phyloP scores from a whole-genome alignment of 2,888 invertebrate genomes.

The Drosophila merina region DNA sequence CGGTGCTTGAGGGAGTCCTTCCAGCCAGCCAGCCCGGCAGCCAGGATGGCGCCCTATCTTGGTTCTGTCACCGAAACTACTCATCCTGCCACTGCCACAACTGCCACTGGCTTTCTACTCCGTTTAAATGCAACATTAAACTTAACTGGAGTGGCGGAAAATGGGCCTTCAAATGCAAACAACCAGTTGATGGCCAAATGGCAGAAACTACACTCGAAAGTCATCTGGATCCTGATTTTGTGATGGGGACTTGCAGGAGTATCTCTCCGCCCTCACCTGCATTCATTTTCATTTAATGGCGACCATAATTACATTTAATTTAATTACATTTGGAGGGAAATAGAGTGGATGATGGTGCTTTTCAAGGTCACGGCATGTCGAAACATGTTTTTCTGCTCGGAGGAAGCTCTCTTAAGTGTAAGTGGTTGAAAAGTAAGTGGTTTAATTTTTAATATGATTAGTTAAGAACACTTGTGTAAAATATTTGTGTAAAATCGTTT shows the following conservation, averaged over 20 bases:
- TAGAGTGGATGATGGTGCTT: too few relatives aligned
- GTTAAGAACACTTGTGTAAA: too few relatives aligned
- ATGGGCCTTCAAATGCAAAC: slow-evolving; percentile 38
- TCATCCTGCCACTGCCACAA: neutral
- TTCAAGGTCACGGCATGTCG: too few relatives aligned
- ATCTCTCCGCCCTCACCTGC: neutral
- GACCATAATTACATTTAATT: neutral
- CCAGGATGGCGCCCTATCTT: neutral
- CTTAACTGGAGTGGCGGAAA: slow-evolving; percentile 38
- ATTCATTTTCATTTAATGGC: neutral
- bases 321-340: neutral
- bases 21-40: too few relatives aligned
- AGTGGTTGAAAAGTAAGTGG: too few relatives aligned
- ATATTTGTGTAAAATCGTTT: too few relatives aligned
- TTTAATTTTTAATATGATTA: too few relatives aligned
- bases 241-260: slow-evolving; percentile 1
- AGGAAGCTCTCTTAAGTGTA: too few relatives aligned
- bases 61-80: slow-evolving; percentile 38
- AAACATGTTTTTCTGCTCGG: too few relatives aligned
- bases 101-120: slow-evolving; percentile 30
- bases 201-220: slow-evolving; percentile 35
- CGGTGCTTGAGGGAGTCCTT: neutral
- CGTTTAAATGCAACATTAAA: slow-evolving; percentile 35
- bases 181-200: slow-evolving; percentile 36
- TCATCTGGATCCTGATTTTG: slow-evolving; percentile 25